These are phyloP conservation scores for Phthorimaea operculella DNA, from an alignment of 1,140 invertebrate species.

Conservation along the genomic window DNA sequence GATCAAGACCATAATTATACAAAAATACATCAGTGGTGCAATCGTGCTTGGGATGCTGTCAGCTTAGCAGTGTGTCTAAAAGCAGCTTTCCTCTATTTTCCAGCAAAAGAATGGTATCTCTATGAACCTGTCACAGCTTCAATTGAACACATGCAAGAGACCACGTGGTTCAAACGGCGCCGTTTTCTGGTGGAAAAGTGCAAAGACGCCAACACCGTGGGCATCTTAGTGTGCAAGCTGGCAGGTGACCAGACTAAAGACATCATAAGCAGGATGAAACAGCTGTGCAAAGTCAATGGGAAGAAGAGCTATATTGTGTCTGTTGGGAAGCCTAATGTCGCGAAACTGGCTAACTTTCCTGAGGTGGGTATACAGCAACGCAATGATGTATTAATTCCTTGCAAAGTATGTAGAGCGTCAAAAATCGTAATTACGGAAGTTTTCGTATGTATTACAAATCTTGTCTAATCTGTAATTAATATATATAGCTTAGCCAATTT, in stretches of 20 bases:
- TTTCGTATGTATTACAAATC: too few species aligned
- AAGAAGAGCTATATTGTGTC: conserved; percentile 93
- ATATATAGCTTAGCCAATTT: too few species aligned
- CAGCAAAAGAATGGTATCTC: conserved; percentile 65
- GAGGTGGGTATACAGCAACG: too few species aligned
- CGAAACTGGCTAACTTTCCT: conserved; percentile 93
- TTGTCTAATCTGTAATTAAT: too few species aligned
- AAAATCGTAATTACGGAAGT: too few species aligned
- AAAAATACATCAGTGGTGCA: too few species aligned
- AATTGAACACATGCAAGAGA: conserved; percentile 57
- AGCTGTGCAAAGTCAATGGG: conserved; percentile 75
- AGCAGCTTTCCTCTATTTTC: not conserved
- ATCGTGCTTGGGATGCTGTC: too few species aligned
- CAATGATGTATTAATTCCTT: too few species aligned
- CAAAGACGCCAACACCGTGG: conserved; percentile 87
- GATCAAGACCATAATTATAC: too few species aligned
- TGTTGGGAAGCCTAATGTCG: conserved; percentile 91
- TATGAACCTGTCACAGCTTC: conserved; percentile 50
- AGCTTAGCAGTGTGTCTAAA: too few species aligned
- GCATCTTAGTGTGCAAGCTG: conserved; percentile 90
- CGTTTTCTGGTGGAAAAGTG: conserved; percentile 88
- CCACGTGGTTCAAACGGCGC: conserved; percentile 78
- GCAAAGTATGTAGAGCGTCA: too few species aligned
- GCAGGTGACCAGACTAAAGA: conserved; percentile 83
- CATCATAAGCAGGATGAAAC: conserved; percentile 81